Conservation (phyloP, 2,797 vertebrate genomes). For the Acanthurus leucopareius region DNA sequence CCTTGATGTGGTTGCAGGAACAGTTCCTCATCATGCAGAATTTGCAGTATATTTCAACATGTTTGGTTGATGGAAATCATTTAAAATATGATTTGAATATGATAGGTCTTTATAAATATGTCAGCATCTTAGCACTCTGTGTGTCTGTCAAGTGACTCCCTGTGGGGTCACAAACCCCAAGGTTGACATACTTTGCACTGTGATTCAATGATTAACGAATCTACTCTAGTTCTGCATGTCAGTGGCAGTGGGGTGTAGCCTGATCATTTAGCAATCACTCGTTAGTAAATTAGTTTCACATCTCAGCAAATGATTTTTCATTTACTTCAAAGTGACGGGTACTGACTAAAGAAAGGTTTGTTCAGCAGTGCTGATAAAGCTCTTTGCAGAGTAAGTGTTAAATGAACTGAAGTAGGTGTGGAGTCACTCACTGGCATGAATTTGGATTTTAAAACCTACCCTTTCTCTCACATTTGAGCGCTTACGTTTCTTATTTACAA, state of each 20-base stretch:
- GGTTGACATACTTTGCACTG: not conserved
- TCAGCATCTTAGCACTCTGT: not conserved
- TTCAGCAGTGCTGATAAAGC: not conserved
- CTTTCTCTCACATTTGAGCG: constrained; percentile 6
- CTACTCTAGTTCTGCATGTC: not conserved
- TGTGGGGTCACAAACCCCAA: not conserved
- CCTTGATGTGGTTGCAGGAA: too few relatives aligned
- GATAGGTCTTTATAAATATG: not conserved
- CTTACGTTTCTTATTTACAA: constrained; percentile 12
- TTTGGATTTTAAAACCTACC: constrained; percentile 28
- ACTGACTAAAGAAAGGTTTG: not conserved
- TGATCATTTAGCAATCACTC: not conserved
- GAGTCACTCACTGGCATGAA: not conserved
- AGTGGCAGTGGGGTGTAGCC: not conserved
- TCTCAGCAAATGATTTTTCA: not conserved
- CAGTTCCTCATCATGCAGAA: too few relatives aligned
- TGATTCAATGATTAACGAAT: not conserved
- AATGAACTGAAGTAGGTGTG: constrained; percentile 16
- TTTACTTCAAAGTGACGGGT: not conserved
- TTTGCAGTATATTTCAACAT: not conserved
- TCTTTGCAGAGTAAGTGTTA: constrained; percentile 12
- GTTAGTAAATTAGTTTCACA: not conserved
- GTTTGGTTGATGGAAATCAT: too few relatives aligned
- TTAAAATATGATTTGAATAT: too few relatives aligned
- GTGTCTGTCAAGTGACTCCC: not conserved